phyloP scores from a whole-genome alignment of 2,113 vertebrate genomes.

The Ptilorrhoa leucosticta region DNA sequence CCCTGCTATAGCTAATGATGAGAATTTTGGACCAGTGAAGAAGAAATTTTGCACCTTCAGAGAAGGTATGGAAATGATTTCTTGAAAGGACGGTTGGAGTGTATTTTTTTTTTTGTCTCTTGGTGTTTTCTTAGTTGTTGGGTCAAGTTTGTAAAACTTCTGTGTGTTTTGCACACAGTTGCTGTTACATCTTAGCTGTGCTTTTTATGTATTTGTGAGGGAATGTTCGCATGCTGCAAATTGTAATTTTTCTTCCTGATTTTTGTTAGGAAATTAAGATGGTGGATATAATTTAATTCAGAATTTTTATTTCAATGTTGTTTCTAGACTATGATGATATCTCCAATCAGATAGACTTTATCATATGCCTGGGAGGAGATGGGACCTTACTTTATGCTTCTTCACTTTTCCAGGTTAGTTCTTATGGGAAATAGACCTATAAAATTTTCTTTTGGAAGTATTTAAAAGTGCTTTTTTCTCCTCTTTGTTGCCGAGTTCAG shows the following conservation, averaged over 20 bases:
- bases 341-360: slow-evolving; percentile 83
- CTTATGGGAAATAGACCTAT: background rate
- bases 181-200: background rate
- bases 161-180: background rate
- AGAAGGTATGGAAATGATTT: slow-evolving; percentile 76
- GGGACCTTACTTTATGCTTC: slow-evolving; percentile 84
- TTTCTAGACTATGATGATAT: slow-evolving; percentile 84
- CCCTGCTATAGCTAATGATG: slow-evolving; percentile 85
- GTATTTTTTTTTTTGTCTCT: background rate
- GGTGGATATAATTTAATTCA: background rate
- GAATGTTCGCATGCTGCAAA: background rate
- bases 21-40: slow-evolving; percentile 85
- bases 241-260: background rate
- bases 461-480: background rate
- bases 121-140: accelerated
- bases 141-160: background rate
- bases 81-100: background rate
- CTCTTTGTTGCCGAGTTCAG: background rate
- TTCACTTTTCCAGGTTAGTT: slow-evolving; percentile 80
- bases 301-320: background rate
- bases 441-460: background rate
- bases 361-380: slow-evolving; percentile 84
- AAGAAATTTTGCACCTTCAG: slow-evolving; percentile 96
- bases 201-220: background rate
- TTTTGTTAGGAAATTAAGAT: background rate